Evolutionary conservation across 2,797 vertebrate species (phyloP), one percentile per base, ranked within the genome.

Genomic region (Ibycter americanus): DNA sequence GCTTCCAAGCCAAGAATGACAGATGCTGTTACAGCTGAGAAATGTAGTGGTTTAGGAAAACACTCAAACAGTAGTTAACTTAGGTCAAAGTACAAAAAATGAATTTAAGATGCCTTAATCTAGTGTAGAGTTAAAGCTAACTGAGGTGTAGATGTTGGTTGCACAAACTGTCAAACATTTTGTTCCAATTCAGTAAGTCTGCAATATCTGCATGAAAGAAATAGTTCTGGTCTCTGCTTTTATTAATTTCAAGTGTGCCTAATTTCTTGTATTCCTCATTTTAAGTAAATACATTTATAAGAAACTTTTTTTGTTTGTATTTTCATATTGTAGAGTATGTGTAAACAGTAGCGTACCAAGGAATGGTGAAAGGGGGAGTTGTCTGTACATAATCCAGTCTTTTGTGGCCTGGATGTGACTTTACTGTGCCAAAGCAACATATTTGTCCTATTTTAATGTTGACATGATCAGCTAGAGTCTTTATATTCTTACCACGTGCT

Each of bases 21-120:
- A 99, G 99, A 99, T 99, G 99, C 98, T 98, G 94, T 98, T 98
- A 97, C 98, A 98, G 98, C 98, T 98, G 98, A 99, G 98, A 98
- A 98, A 96, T 97, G 91, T 90, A 90, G 97, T 98, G 97, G 97
- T 98, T 99, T 97, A 98, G 89, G 93, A 96, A 98, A 98, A 98
- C 97, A 97, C 97, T 96, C 90, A 71, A 97, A 80, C 88, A 78
- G 94, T 85, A 96, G 95, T 97, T 97, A 96, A 89, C 78, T 97
- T 96, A 93, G 93, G 91, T 97, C 96, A 96, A 90, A 97, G 90
- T 34, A n/a, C 82, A 86, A 93, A 90, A 86, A 89, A 47, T 1
- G 2, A 38, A 71, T 90, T 96, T 89, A 80, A 87, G 46, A 90
- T 96, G 73, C 46, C 42, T 96, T 97, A 82, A 70, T 84, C 29